Evolutionary conservation across 2,888 invertebrate species (phyloP).

Genomic region (Caenorhabditis doughertyi): DNA sequence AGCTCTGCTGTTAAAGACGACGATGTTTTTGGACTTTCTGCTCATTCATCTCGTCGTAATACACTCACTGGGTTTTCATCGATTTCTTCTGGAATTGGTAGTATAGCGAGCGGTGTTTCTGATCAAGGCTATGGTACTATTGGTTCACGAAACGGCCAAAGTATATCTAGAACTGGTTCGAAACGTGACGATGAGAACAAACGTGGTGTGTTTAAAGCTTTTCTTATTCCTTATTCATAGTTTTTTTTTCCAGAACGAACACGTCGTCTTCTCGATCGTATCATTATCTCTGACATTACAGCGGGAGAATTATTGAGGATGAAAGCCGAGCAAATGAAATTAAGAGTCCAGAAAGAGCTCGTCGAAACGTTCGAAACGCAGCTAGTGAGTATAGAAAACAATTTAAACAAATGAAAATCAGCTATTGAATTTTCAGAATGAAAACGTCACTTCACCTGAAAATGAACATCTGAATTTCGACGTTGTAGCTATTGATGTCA

Average conservation of each 20-base stretch:
- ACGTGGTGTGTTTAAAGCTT: slow-evolving; percentile 29
- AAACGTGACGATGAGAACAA: slow-evolving; percentile 54
- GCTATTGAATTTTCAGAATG: slow-evolving; percentile 38
- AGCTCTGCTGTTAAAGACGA: slow-evolving; percentile 37
- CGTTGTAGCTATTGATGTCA: slow-evolving; percentile 58
- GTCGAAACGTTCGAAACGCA: slow-evolving; percentile 48
- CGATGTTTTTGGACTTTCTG: neutral
- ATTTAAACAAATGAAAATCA: neutral
- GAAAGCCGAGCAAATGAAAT: slow-evolving; percentile 53
- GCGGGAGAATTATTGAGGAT: slow-evolving; percentile 45
- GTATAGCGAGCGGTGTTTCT: slow-evolving; percentile 52
- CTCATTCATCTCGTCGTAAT: slow-evolving; percentile 35
- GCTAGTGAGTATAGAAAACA: slow-evolving; percentile 3
- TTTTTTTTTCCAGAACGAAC: slow-evolving; percentile 36
- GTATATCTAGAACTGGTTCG: slow-evolving; percentile 60
- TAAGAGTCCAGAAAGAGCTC: neutral
- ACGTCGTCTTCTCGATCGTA: slow-evolving; percentile 40
- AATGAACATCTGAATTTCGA: slow-evolving; percentile 53
- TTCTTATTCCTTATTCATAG: too few relatives aligned
- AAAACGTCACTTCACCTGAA: slow-evolving; percentile 6
- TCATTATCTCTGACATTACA: slow-evolving; percentile 55
- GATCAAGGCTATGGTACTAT: slow-evolving; percentile 45
- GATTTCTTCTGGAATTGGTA: slow-evolving; percentile 62
- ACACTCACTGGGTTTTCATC: slow-evolving; percentile 59
- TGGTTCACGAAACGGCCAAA: slow-evolving; percentile 31